These are phyloP conservation scores for Masticophis lateralis DNA, from an alignment of 2,797 vertebrate species.

Conservation along the genomic window DNA sequence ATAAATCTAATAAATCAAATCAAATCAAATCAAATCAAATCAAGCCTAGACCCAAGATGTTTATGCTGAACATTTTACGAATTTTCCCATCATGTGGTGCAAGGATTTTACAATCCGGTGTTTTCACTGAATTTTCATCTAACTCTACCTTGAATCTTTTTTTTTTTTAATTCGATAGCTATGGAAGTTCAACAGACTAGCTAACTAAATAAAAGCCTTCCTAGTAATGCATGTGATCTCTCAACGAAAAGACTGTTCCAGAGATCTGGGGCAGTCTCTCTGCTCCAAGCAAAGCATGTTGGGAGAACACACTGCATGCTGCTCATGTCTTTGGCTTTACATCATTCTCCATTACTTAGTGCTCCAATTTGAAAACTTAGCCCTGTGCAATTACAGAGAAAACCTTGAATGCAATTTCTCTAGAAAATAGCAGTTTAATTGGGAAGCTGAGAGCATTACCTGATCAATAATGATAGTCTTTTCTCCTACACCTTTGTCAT, in stretches of 20 bases:
- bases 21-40: too few species aligned
- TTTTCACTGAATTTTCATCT: neutral
- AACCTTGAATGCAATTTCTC: slow-evolving; percentile 48
- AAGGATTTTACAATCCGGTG: neutral
- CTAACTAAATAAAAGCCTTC: neutral
- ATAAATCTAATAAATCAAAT: too few species aligned
- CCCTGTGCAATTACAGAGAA: slow-evolving; percentile 32
- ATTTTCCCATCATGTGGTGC: neutral
- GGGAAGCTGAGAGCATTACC: slow-evolving; percentile 2
- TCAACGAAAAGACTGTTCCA: neutral
- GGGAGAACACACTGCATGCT: neutral
- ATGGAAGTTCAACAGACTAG: neutral
- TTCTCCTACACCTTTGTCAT: neutral
- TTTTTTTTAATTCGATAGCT: neutral
- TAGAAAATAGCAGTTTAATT: slow-evolving; percentile 27
- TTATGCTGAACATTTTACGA: neutral
- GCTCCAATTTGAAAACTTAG: slow-evolving; percentile 8
- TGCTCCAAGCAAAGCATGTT: neutral
- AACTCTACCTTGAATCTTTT: neutral
- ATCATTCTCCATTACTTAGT: neutral
- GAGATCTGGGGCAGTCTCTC: neutral
- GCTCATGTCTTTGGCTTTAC: neutral
- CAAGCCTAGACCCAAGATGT: neutral
- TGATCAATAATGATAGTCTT: slow-evolving; percentile 11
- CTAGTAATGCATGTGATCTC: neutral